Evolutionary conservation across 2,113 vertebrate genomes (phyloP), one percentile per base, ranked within the genome.

Genomic region (Oryzias javanicus): DNA sequence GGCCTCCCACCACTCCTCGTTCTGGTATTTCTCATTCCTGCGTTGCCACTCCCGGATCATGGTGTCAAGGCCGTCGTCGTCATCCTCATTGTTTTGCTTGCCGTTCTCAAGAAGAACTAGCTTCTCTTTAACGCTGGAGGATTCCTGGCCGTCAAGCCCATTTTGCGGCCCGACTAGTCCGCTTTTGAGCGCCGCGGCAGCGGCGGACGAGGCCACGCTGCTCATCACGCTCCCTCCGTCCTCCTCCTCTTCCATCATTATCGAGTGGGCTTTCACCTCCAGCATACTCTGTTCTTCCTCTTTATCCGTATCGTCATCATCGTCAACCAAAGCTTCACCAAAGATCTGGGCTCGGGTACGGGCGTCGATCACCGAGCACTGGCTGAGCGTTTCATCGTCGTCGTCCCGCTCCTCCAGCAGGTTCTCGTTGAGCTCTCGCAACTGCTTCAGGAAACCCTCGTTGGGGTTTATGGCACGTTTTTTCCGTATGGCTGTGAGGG

Each of bases 391-490:
- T 0, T 91, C 85, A 2, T 89, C 92, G 2, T 87, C 78, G 0
- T 86, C 77, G 0, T 94, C 93, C 0, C 96, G 86, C 61, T 99
- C 95, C 67, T 96, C 95, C 90, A 96, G 67, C 55, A 99, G 76
- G 7, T 80, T 90, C 80, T 99, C 96, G 0, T 98, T 99, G 66
- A 99, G 87, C 42, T 95, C 91, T 10, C 97, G 89, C 17, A 99
- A 92, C 88, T 99, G 97, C 88, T 93, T 96, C 49, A 99, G 84
- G 86, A 99, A 99, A 62, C 94, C 94, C 0, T 97, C 95, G 0
- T 99, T 99, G 74, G 97, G 97, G 77, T 90, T 92, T 88, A 99
- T 92, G 67, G 95, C 84, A 0, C 97, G 92, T 60, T 95, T 96
- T 76, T 91, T 94, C 51, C 96, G 90, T 47, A 99, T 74, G 0